Conservation (phyloP, 2,113 vertebrate genomes). For the Delphinus delphis region DNA sequence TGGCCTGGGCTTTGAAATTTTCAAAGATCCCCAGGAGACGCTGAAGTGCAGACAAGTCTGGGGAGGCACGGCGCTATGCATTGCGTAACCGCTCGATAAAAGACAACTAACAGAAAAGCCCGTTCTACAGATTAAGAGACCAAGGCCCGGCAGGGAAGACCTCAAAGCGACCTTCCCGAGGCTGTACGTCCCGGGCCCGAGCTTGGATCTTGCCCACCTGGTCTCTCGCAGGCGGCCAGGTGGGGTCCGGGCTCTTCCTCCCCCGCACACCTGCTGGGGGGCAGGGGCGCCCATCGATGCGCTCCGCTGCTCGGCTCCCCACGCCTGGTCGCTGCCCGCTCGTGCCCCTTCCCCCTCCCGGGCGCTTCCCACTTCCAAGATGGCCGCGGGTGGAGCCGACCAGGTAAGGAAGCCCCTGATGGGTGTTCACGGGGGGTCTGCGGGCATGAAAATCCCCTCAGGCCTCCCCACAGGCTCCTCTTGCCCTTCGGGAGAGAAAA, state of each 20-base stretch:
- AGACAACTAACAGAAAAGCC: background rate
- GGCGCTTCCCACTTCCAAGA: conserved; percentile 76
- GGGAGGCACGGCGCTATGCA: background rate
- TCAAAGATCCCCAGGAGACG: background rate
- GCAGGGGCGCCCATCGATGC: conserved; percentile 58
- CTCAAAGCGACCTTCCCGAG: background rate
- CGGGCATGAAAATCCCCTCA: background rate
- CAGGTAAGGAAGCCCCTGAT: conserved; percentile 42
- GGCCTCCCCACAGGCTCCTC: too few species aligned
- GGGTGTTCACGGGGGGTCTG: background rate
- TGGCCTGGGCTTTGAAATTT: background rate
- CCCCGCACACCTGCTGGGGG: background rate
- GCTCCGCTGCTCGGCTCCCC: conserved; percentile 68
- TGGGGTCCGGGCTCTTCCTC: too few species aligned
- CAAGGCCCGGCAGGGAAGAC: background rate
- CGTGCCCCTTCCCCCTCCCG: conserved; percentile 44
- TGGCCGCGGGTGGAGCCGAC: conserved; percentile 71
- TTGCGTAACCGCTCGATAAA: too few species aligned
- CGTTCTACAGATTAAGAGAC: background rate
- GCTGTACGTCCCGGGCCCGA: accelerated
- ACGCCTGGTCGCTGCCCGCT: conserved; percentile 46
- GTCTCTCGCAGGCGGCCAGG: accelerated
- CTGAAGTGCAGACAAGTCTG: background rate
- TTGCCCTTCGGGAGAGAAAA: background rate
- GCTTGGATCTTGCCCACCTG: background rate